Conservation (phyloP, 2,797 vertebrate species). For the Xenentodon cancila region DNA sequence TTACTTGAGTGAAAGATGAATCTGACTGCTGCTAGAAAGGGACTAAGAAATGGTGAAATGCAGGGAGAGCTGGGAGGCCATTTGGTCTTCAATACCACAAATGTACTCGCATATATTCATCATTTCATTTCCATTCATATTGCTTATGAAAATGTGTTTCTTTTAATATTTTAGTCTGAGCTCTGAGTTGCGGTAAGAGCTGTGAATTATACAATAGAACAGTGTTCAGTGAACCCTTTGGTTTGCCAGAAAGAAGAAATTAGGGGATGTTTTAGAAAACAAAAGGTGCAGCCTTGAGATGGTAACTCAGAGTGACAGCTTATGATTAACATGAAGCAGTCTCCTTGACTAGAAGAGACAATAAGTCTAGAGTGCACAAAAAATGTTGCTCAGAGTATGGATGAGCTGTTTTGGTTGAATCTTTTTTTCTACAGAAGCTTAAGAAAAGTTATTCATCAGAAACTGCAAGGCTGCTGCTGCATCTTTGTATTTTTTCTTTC, state of each 20-base stretch:
- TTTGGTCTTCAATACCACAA: slow-evolving; percentile 25
- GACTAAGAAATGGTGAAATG: neutral
- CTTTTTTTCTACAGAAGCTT: slow-evolving; percentile 13
- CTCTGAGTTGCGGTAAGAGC: slow-evolving; percentile 29
- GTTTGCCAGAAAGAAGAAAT: slow-evolving; percentile 66
- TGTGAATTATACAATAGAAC: slow-evolving; percentile 40
- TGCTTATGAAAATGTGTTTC: too few relatives aligned
- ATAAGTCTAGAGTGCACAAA: slow-evolving; percentile 57
- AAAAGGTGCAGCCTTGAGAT: slow-evolving; percentile 78
- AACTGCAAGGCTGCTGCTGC: neutral
- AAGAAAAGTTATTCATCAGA: neutral
- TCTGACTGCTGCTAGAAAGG: slow-evolving; percentile 26
- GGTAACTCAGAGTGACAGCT: slow-evolving; percentile 74
- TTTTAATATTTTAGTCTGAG: slow-evolving; percentile 31
- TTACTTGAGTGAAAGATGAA: slow-evolving; percentile 26
- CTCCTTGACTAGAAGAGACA: slow-evolving; percentile 69
- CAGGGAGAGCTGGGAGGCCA: slow-evolving; percentile 2
- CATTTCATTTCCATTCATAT: too few relatives aligned
- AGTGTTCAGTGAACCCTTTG: slow-evolving; percentile 57
- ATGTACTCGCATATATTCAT: too few relatives aligned
- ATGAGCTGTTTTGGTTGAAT: slow-evolving; percentile 1
- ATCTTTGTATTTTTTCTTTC: neutral
- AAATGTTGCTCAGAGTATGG: slow-evolving; percentile 26
- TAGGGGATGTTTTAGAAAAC: slow-evolving; percentile 74
- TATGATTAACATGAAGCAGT: slow-evolving; percentile 68